Conservation (phyloP, 2,113 vertebrate species). For the Sander lucioperca region DNA sequence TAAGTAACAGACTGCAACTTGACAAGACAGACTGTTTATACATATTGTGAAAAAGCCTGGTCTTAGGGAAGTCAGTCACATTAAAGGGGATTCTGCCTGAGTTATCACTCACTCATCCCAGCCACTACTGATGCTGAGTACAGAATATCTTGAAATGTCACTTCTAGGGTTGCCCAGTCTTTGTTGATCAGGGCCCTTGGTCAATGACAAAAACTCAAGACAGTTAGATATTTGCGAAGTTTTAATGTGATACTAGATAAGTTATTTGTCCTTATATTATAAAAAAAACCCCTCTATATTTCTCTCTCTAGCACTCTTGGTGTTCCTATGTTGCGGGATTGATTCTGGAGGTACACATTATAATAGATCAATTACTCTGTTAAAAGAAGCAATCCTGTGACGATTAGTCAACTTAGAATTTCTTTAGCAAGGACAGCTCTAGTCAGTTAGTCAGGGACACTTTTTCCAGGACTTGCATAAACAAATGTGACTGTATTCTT, state of each 20-base stretch:
- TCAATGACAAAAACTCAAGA: background rate
- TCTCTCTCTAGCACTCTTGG: no score
- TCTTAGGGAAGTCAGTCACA: background rate
- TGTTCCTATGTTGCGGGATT: no score
- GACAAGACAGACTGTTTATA: slow-evolving; percentile 8
- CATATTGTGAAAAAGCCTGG: background rate
- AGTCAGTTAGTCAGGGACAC: slow-evolving; percentile 11
- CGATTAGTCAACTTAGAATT: background rate
- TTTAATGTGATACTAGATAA: background rate
- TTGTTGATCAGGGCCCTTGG: background rate
- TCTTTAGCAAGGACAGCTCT: background rate
- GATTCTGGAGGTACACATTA: no score
- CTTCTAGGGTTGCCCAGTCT: background rate
- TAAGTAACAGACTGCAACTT: slow-evolving; percentile 12
- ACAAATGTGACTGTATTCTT: slow-evolving; percentile 57
- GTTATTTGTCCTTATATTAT: background rate
- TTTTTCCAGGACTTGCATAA: slow-evolving; percentile 45
- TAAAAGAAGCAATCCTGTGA: background rate
- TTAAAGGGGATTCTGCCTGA: background rate
- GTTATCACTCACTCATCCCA: background rate
- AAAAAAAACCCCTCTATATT: background rate
- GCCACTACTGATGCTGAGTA: background rate
- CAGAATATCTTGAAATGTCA: background rate
- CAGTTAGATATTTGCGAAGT: background rate
- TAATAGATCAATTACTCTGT: background rate